phyloP scores from a whole-genome alignment of 2,113 vertebrate genomes.

The Polypterus senegalus region DNA sequence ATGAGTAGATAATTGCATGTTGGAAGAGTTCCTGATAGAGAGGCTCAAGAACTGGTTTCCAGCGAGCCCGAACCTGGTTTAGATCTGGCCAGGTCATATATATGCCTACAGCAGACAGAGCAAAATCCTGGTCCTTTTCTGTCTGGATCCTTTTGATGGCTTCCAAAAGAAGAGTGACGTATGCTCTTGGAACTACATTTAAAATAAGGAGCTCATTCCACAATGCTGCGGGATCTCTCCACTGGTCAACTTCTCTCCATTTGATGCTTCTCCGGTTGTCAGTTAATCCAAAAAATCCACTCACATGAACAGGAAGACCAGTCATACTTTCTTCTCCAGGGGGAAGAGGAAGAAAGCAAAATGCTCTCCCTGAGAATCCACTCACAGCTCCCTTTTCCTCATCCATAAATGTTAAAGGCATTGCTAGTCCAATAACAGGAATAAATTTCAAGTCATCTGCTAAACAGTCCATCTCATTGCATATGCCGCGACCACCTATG shows the following conservation, averaged over 20 bases:
- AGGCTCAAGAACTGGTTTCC: slow-evolving; percentile 76
- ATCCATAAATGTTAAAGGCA: slow-evolving; percentile 52
- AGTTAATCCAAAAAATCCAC: slow-evolving; percentile 93
- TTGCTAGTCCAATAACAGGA: slow-evolving; percentile 81
- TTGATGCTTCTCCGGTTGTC: slow-evolving; percentile 97
- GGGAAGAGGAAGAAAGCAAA: slow-evolving; percentile 92
- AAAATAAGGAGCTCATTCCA: slow-evolving; percentile 89
- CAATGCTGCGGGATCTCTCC: slow-evolving; percentile 86
- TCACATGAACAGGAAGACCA: slow-evolving; percentile 90
- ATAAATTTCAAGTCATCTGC: slow-evolving; percentile 91
- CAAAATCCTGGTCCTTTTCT: slow-evolving; percentile 63
- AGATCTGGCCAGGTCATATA: slow-evolving; percentile 82
- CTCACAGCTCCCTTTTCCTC: slow-evolving; percentile 58
- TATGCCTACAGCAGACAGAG: slow-evolving; percentile 56
- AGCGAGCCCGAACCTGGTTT: slow-evolving; percentile 58
- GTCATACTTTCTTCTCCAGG: slow-evolving; percentile 89
- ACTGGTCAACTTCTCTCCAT: slow-evolving; percentile 91
- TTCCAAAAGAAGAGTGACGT: slow-evolving; percentile 75
- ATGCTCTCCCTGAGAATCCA: slow-evolving; percentile 78
- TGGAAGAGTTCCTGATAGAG: slow-evolving; percentile 73
- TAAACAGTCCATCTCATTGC: slow-evolving; percentile 70
- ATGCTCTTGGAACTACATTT: slow-evolving; percentile 76
- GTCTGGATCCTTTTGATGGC: slow-evolving; percentile 65
- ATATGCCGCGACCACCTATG: slow-evolving; percentile 82
- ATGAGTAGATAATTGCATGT: slow-evolving; percentile 67